A percentile compares a stretch with the other conserved stretches of the same genome.
phyloP scores from a whole-genome alignment of 2,113 vertebrate genomes.

The Tupaia tana region DNA sequence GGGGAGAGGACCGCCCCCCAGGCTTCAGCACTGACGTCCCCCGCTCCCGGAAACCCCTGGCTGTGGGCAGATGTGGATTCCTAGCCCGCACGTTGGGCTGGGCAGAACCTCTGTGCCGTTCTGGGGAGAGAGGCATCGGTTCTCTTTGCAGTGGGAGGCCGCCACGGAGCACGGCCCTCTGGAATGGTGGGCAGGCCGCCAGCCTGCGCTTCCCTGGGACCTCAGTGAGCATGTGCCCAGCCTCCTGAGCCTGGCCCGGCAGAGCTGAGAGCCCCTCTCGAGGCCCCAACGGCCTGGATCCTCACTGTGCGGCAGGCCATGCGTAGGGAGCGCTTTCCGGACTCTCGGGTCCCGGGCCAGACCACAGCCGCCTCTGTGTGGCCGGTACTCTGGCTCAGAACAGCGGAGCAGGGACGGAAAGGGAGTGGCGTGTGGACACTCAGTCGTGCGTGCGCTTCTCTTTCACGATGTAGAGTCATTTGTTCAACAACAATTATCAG shows the following conservation, averaged over 20 bases:
- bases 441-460: accelerated
- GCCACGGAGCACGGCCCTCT: no score
- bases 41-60: neutral
- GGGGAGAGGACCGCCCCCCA: neutral
- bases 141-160: no score
- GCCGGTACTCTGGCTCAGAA: neutral
- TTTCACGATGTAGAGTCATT: neutral
- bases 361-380: neutral
- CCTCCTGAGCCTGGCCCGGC: neutral
- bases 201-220: accelerated
- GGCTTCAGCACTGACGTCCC: neutral
- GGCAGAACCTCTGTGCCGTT: neutral
- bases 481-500: neutral
- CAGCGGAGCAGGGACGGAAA: neutral
- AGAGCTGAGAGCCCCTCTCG: neutral
- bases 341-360: neutral
- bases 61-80: neutral
- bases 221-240: neutral
- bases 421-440: neutral
- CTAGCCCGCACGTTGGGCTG: neutral
- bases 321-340: neutral
- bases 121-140: accelerated
- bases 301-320: neutral
- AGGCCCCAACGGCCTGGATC: neutral
- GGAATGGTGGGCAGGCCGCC: no score